Conservation (phyloP, 2,797 vertebrate genomes). For the Sarcophilus harrisii region DNA sequence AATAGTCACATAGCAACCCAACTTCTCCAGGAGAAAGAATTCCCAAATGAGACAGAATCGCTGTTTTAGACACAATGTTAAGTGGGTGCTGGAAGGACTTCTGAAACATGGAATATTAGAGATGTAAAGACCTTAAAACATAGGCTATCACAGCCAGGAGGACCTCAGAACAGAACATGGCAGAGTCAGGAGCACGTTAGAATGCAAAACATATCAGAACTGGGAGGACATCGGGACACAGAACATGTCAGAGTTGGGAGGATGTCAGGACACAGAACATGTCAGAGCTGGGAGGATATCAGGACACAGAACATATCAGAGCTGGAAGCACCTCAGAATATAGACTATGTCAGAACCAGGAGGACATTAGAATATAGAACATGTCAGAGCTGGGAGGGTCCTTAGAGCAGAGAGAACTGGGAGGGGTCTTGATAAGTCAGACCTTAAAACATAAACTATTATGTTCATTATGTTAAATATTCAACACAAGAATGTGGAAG, state of each 20-base stretch:
- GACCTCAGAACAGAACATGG: not conserved
- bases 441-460: not conserved
- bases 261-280: not conserved
- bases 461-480: not conserved
- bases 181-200: not conserved
- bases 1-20: rapidly evolving
- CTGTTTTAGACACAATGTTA: not conserved
- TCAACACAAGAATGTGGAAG: not conserved
- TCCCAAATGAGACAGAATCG: not conserved
- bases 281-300: no score
- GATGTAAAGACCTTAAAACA: not conserved
- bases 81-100: not conserved
- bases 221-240: not conserved
- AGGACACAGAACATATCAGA: not conserved
- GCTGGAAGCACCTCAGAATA: not conserved
- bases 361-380: not conserved
- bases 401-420: no score
- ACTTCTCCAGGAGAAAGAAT: not conserved
- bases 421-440: not conserved
- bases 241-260: not conserved
- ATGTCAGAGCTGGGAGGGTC: not conserved
- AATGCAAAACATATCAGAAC: not conserved
- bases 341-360: not conserved
- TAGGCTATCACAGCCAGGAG: not conserved
- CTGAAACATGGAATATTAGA: not conserved